These are phyloP conservation scores for Alectoris magna DNA, from an alignment of 2,797 vertebrate species.

Conservation along the genomic window DNA sequence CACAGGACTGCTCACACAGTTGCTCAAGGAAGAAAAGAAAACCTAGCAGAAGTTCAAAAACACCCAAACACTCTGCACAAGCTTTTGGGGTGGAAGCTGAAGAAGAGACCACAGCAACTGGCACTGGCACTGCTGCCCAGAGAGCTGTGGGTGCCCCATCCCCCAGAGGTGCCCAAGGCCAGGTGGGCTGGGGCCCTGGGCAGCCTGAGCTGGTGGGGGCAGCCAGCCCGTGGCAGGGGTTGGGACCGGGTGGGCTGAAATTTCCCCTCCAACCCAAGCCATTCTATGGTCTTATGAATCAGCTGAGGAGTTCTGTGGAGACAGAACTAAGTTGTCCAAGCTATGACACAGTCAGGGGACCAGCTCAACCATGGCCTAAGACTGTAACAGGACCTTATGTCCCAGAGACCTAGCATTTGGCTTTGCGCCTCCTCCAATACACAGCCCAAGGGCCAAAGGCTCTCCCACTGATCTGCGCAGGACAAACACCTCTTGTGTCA, in stretches of 20 bases:
- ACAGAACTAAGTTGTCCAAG: neutral
- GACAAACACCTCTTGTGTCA: neutral
- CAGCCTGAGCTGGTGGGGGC: too few species aligned
- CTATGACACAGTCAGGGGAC: neutral
- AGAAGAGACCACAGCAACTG: neutral
- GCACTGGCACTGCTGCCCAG: too few species aligned
- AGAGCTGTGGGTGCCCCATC: too few species aligned
- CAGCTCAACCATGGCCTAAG: neutral
- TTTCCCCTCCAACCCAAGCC: too few species aligned
- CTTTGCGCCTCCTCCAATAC: neutral
- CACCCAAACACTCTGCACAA: neutral
- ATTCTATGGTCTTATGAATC: too few species aligned
- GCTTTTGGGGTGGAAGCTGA: neutral
- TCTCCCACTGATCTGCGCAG: neutral
- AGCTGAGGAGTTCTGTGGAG: neutral
- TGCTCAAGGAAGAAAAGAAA: neutral
- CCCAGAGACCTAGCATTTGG: accelerated
- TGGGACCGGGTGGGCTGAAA: too few species aligned
- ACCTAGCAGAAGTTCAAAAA: neutral
- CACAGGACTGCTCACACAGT: neutral
- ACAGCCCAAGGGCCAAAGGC: neutral
- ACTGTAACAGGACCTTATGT: neutral
- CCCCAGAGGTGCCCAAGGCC: too few species aligned
- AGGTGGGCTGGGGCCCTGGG: too few species aligned
- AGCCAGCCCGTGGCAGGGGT: too few species aligned